Evolutionary conservation across 2,797 vertebrate species (phyloP).

Genomic region (Acrossocheilus wenchowensis): DNA sequence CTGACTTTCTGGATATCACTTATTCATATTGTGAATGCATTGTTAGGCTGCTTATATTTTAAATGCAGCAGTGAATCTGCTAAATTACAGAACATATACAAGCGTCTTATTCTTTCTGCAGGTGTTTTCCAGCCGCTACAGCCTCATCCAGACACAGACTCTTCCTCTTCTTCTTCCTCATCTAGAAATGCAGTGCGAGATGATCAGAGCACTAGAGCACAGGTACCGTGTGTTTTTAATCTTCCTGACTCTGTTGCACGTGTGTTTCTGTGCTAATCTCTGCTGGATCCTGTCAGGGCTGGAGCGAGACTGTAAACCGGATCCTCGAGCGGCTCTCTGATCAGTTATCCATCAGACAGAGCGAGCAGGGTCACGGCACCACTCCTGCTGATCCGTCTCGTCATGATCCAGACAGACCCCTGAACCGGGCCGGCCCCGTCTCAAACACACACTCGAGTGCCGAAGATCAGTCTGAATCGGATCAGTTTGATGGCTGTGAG

Average conservation of each 20-base stretch:
- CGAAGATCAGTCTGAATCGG: conserved; percentile 62
- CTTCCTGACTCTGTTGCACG: not conserved
- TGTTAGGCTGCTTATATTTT: not conserved
- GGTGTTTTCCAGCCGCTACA: conserved; percentile 68
- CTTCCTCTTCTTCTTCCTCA: conserved; percentile 66
- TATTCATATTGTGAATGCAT: not conserved
- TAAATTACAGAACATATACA: not conserved
- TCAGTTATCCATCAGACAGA: not conserved
- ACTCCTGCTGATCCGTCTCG: not conserved
- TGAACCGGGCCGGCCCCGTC: not conserved
- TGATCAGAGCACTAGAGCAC: not conserved
- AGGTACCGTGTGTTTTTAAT: not conserved
- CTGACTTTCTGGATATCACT: not conserved
- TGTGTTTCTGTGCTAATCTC: not conserved
- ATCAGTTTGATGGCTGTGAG: conserved; percentile 45
- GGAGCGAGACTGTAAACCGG: conserved; percentile 9
- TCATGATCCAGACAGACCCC: conserved; percentile 42
- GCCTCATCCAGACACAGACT: conserved; percentile 68
- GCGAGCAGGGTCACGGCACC: not conserved
- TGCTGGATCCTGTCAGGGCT: conserved; percentile 51
- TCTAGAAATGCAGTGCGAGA: conserved; percentile 14
- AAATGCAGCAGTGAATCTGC: not conserved
- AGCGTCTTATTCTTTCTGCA: conserved; percentile 11
- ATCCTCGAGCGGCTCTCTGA: conserved; percentile 38
- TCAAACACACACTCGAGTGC: not conserved